A percentile compares a stretch with the other conserved stretches of the same genome.
Evolutionary conservation across 1,140 invertebrate species (phyloP).

Genomic region (Saccostrea cuccullata): DNA sequence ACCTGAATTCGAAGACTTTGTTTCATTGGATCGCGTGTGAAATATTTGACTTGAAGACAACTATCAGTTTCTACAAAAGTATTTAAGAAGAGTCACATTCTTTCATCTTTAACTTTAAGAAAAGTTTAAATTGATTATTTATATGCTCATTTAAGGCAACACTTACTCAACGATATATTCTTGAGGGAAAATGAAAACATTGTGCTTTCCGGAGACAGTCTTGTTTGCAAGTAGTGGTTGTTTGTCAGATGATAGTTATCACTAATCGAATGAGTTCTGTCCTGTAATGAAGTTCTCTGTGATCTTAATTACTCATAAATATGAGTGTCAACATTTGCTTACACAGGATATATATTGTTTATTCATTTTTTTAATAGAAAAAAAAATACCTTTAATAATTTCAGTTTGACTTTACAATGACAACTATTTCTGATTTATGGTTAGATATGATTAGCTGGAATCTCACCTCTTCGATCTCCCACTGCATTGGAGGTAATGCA

Average conservation of each 20-base stretch:
- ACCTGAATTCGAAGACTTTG: not conserved
- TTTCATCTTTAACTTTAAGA: not conserved
- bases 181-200: not conserved
- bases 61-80: not conserved
- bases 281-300: not conserved
- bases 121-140: not conserved
- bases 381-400: too few species aligned
- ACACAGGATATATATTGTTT: not conserved
- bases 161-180: not conserved
- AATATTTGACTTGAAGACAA: not conserved
- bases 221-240: not conserved
- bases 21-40: not conserved
- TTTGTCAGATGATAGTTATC: not conserved
- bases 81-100: not conserved
- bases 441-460: not conserved
- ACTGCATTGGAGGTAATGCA: not conserved
- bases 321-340: too few species aligned
- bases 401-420: too few species aligned
- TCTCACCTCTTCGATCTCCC: slow-evolving; percentile 9
- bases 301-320: not conserved
- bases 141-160: not conserved
- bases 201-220: not conserved
- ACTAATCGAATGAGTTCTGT: not conserved
- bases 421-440: too few species aligned
- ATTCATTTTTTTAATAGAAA: too few species aligned